Conservation (phyloP, 2,113 vertebrate genomes). For the Syrmaticus mikado region DNA sequence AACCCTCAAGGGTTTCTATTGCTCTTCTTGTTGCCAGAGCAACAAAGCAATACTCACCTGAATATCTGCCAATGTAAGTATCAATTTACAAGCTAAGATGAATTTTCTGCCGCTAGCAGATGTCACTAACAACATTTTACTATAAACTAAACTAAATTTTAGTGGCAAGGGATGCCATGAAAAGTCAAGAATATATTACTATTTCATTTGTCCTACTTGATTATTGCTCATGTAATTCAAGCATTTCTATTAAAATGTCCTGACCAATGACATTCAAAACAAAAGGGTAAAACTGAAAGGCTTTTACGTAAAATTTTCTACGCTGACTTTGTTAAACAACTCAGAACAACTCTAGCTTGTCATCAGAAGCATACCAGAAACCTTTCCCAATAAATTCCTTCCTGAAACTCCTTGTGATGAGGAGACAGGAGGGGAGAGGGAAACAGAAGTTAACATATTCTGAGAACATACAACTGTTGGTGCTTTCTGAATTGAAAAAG, state of each 20-base stretch:
- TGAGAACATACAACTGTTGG: not conserved
- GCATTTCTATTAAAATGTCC: constrained; percentile 38
- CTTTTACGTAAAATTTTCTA: not conserved
- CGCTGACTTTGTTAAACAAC: not conserved
- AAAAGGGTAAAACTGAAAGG: not conserved
- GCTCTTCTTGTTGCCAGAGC: constrained; percentile 57
- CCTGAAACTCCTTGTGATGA: not conserved
- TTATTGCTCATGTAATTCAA: constrained; percentile 44
- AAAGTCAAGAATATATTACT: not conserved
- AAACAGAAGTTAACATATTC: not conserved
- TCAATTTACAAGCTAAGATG: constrained; percentile 38
- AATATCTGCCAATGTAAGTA: constrained; percentile 32
- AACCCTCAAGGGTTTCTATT: not conserved
- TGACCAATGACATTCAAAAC: not conserved
- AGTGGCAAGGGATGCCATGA: not conserved
- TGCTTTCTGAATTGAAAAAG: not conserved
- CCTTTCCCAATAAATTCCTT: not conserved
- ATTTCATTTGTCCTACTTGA: not conserved
- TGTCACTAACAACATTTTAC: constrained; percentile 6
- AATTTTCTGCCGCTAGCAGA: not conserved
- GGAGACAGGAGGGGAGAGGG: not conserved
- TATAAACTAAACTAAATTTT: not conserved
- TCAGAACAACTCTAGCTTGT: not conserved
- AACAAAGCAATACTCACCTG: constrained; percentile 59
- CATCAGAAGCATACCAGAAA: not conserved